Conservation (phyloP, 1,140 invertebrate genomes). For the Papilio helenus region DNA sequence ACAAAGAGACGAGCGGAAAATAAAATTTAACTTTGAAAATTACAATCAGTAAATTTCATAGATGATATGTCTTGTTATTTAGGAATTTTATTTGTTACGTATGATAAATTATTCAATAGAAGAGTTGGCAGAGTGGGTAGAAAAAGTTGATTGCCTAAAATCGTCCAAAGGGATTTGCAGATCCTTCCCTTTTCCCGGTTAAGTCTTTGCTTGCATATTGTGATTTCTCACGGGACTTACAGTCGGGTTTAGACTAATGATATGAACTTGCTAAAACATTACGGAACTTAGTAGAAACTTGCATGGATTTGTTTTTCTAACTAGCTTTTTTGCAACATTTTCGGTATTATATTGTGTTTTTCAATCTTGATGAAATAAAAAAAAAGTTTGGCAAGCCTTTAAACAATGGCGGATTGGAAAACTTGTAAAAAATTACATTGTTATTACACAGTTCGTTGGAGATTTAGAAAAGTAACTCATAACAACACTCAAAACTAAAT, state of each 20-base stretch:
- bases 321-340: too few species aligned
- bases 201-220: constrained; percentile 23
- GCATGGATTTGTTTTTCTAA: neutral
- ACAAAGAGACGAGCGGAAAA: too few species aligned
- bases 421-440: neutral
- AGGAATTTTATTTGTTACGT: neutral
- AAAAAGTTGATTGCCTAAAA: constrained; percentile 15
- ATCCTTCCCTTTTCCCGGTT: constrained; percentile 12
- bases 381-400: neutral
- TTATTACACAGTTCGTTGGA: neutral
- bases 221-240: constrained; percentile 23
- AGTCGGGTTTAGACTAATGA: constrained; percentile 1
- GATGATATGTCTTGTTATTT: neutral
- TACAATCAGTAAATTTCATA: neutral
- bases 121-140: neutral
- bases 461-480: neutral
- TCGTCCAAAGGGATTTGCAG: constrained; percentile 10
- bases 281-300: neutral
- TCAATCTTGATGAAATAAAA: neutral
- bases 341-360: too few species aligned
- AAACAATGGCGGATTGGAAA: neutral
- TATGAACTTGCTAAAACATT: constrained; percentile 13
- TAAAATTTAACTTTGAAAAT: too few species aligned
- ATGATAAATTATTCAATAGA: neutral
- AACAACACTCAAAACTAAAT: neutral